Base-by-base conservation (phyloP, 2,797 vertebrate genomes). In the Acestrorhynchus altus region DNA sequence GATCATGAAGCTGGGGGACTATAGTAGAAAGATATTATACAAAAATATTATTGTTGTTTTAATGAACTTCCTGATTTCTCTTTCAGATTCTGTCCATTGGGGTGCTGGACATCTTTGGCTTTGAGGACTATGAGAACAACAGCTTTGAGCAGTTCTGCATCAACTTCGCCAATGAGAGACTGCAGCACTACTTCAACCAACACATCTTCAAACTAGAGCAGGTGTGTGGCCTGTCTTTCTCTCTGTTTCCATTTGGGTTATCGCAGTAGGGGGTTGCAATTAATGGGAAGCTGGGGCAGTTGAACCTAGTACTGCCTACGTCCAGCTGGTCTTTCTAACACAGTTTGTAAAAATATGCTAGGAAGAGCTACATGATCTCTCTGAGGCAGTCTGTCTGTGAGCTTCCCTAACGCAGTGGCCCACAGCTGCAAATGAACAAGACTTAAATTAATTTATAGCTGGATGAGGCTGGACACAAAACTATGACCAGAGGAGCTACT, bases 81-180 rank as follows among this genome's bases (percentile, higher is more conserved):
- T 79, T 77, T 54, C 49, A 99, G 98, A 97, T 96, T 84, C 91
- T 99, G 74, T 99, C 98, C 79, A 99, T 99, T 74, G 97, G 98
- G 4, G 98, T 99, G 44, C 94, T 99, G 66, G 98, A 99, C 90
- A 99, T 99, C 83, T 99, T 99, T 84, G 98, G 98, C 15, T 99
- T 99, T 82, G 98, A 99, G 89, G 98, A 99, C 91, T 99, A 98
- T 13, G 98, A 99, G 92, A 99, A 94, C 90, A 99, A 99, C 87
- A 99, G 97, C 87, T 99, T 99, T 49, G 98, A 99, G 64, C 98
- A 99, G 79, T 98, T 99, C 90, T 99, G 98, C 92, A 99, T 99
- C 87, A 99, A 99, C 93, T 99, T 97, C 28, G 98, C 98, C 87
- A 99, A 99, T 0, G 98, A 99, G 77, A 96, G 96, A 69, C 94